A percentile compares a stretch with the other conserved stretches of the same genome.
Conservation (phyloP, 2,113 vertebrate genomes). For the Nycticorax nycticorax region DNA sequence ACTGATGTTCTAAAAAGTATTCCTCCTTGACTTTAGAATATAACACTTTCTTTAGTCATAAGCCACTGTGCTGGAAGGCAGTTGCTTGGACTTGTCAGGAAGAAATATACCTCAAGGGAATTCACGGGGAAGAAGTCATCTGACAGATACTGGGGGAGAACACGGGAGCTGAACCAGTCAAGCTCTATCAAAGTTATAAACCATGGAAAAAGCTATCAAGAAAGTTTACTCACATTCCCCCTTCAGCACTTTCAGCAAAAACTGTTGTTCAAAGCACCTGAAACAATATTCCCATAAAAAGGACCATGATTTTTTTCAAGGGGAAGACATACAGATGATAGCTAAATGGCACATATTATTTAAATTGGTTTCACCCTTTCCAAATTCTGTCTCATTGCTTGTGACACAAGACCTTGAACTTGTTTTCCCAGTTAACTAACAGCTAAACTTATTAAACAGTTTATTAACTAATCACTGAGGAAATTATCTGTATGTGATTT, state of each 20-base stretch:
- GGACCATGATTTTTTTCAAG: background rate
- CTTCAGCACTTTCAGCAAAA: background rate
- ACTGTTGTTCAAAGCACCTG: background rate
- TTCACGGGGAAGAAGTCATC: background rate
- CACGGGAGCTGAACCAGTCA: background rate
- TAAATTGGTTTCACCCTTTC: background rate
- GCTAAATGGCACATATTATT: background rate
- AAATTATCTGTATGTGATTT: background rate
- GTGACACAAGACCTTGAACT: background rate
- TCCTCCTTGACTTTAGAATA: background rate
- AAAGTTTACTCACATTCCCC: background rate
- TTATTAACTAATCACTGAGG: background rate
- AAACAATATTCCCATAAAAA: background rate
- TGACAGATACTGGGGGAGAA: too few relatives aligned
- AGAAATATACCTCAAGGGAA: background rate
- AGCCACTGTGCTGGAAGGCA: background rate
- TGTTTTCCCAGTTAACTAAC: background rate
- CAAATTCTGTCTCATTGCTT: background rate
- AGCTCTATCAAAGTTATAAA: background rate
- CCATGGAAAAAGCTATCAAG: rapidly evolving
- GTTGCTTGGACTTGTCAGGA: background rate
- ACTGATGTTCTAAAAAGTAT: background rate
- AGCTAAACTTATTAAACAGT: background rate
- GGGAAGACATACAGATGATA: background rate
- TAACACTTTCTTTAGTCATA: background rate